phyloP scores from a whole-genome alignment of 2,888 invertebrate genomes.

The Aethes cnicana region DNA sequence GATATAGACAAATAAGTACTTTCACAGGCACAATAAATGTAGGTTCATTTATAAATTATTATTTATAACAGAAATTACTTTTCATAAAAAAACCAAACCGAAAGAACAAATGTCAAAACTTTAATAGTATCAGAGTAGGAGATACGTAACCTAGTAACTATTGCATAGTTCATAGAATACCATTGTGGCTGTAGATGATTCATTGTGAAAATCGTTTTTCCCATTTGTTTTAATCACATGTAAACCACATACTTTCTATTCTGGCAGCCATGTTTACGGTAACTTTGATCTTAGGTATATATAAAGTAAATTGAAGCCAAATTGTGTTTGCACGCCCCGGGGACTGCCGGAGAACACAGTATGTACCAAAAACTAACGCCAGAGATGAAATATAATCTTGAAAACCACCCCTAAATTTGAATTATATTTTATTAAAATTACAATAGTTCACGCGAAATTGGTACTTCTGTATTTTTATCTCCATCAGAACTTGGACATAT shows the following conservation, averaged over 20 bases:
- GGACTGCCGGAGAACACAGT: not conserved
- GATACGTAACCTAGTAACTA: too few relatives aligned
- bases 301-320: slow-evolving; percentile 18
- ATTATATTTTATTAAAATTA: too few relatives aligned
- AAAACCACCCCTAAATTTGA: not conserved
- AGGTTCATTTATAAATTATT: too few relatives aligned
- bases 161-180: not conserved
- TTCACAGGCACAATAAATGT: too few relatives aligned
- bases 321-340: slow-evolving; percentile 15
- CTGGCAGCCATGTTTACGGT: slow-evolving; percentile 6
- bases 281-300: slow-evolving; percentile 20
- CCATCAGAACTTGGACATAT: too few relatives aligned
- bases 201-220: not conserved
- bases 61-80: too few relatives aligned
- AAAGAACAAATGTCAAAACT: too few relatives aligned
- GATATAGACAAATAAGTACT: too few relatives aligned
- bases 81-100: too few relatives aligned
- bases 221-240: slow-evolving; percentile 3
- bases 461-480: too few relatives aligned
- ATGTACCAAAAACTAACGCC: not conserved
- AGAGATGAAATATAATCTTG: not conserved
- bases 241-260: slow-evolving; percentile 7
- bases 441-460: too few relatives aligned
- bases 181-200: not conserved
- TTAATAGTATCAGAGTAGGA: too few relatives aligned